Base-by-base conservation (phyloP, 2,888 invertebrate species). In the Lepidonotus clava region DNA sequence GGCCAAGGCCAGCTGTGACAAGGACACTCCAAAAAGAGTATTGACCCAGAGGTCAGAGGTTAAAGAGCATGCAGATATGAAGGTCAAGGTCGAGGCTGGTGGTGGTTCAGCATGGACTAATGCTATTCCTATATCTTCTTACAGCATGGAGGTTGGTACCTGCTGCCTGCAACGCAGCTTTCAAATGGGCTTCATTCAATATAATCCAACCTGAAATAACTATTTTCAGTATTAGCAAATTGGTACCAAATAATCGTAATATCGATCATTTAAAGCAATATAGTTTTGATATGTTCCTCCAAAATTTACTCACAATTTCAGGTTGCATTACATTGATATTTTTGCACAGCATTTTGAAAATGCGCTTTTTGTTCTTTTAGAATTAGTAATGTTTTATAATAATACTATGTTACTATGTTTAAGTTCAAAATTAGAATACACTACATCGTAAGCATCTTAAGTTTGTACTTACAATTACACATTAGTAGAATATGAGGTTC, bases 121-220 rank as follows among this genome's bases (percentile, higher is more conserved):
- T 34, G 83, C 83, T 56, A 14, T 56, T 56, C 36, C 53, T 83
- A n/a, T 83, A 34, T 21, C 83, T 56, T 83, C 83, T 83, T n/a
- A 56, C 61, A 32, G 56, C 56, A 83, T 83, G 83, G 46, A 83
- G 83, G 83, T 83, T 32, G 53, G 83, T 83, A 83, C n/a, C 80
- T 21, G 28, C 18, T 76, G 38, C 40, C 21, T 34, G 76, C 24
- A 11, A n/a, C 11, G 61, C 28, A 28, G 24, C 28, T 28, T 61
- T 4, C 24, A 61, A 61, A 61, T 32, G 24, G 61, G 28, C 61
- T 28, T 28, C 11, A 61, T 11, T n/a, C 61, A 61, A 24, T 61
- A 61, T 61, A 61, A 61, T 61, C 61, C 61, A 2, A 61, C 28
- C 28, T 61, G 2, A n/a, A n/a, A n/a, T n/a, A n/a, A n/a, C n/a